Evolutionary conservation across 2,888 invertebrate species (phyloP), one percentile per base, ranked within the genome.

Genomic region (Conchocele bisecta): DNA sequence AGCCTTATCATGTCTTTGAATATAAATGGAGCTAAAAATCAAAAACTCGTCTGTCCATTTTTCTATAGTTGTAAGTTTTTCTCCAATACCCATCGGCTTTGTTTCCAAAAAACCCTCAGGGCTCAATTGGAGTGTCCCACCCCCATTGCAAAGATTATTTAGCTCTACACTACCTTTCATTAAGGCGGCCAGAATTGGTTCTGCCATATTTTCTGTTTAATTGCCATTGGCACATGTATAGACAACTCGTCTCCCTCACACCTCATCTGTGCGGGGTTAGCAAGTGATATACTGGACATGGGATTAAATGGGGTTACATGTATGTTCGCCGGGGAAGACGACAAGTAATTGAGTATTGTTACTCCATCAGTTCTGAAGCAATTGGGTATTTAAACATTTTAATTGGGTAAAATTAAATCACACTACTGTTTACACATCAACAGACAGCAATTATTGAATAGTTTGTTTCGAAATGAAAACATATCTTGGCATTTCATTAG

Each of bases 31-130:
- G 11, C 50, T 39, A 41, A 39, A 69, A 5, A 69, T 44, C 20
- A 69, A 44, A 33, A 74, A 63, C 6, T 68, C 73, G 59, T 68
- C 60, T 2, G 68, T 48, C 68, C 73, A 74, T 46, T 61, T 39
- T 13, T 61, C 61, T 24, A 42, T 51, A 6, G 24, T n/a, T 11
- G 11, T 33, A 35, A 61, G 22, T 20, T 51, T 61, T 2, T 61
- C 61, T 31, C 26, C 53, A 3, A 39, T 20, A 7, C 20, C 39
- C 31, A 41, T 61, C 11, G 51, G 51, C 29, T 28, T 51, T 11
- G 41, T 29, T 29, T 46, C 57, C 22, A 57, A 44, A 9, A 44
- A 17, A 13, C 57, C 57, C 31, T n/a, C 15, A 13, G 39, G 22
- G 13, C 22, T 28, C 9, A 61, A 5, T 13, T 26, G 13, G 15